These are phyloP conservation scores for Steinernema hermaphroditum DNA, from an alignment of 2,888 invertebrate genomes.

Conservation along the genomic window DNA sequence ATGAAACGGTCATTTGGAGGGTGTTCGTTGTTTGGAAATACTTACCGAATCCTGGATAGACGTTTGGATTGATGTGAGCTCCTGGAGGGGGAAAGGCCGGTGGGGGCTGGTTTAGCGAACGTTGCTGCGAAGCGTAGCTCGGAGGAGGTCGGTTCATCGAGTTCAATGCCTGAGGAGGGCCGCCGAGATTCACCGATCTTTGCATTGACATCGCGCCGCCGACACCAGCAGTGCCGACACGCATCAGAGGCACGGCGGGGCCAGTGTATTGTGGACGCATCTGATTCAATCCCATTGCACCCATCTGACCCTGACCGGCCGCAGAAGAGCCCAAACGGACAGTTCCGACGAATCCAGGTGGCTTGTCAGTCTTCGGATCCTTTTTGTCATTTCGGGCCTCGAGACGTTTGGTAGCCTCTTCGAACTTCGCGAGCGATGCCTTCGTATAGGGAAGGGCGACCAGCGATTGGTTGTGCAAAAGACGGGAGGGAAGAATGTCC, in stretches of 20 bases:
- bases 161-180: slow-evolving; percentile 30
- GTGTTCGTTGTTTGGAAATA: background rate
- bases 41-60: slow-evolving; percentile 49
- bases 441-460: slow-evolving; percentile 93
- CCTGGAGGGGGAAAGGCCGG: slow-evolving; percentile 46
- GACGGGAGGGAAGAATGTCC: slow-evolving; percentile 86
- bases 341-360: slow-evolving; percentile 17
- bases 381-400: slow-evolving; percentile 31
- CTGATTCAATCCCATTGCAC: slow-evolving; percentile 11
- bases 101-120: slow-evolving; percentile 30
- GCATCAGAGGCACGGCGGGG: slow-evolving; percentile 3
- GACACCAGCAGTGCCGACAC: background rate
- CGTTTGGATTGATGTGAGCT: slow-evolving; percentile 56
- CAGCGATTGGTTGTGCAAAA: slow-evolving; percentile 91
- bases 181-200: background rate
- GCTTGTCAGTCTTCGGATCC: slow-evolving; percentile 7
- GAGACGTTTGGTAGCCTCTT: slow-evolving; percentile 52
- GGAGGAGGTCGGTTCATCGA: slow-evolving; percentile 34
- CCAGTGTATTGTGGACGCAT: slow-evolving; percentile 11
- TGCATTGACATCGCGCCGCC: background rate
- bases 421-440: slow-evolving; percentile 73
- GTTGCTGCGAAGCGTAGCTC: background rate
- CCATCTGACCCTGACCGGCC: slow-evolving; percentile 11
- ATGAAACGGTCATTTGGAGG: background rate
- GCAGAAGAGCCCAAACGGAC: slow-evolving; percentile 8